These are phyloP conservation scores for Leptinotarsa texana DNA, from an alignment of 1,140 invertebrate species.

Conservation along the genomic window DNA sequence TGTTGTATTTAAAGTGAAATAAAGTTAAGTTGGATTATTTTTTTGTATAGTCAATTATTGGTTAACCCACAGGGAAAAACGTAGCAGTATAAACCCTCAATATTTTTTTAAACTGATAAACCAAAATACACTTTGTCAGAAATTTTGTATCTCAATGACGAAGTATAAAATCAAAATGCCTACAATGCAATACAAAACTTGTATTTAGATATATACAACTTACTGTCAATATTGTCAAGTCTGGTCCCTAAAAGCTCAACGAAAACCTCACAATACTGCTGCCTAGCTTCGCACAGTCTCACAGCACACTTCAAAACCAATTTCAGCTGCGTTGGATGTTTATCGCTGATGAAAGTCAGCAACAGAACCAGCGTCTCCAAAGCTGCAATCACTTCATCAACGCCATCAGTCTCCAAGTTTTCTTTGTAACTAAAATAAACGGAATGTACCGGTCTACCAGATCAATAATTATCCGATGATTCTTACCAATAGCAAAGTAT, in stretches of 20 bases:
- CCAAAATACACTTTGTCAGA: too few species aligned
- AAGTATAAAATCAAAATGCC: too few species aligned
- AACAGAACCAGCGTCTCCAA: conserved; percentile 74
- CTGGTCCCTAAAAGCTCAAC: conserved; percentile 66
- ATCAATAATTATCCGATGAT: background rate
- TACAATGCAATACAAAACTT: too few species aligned
- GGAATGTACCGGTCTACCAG: conserved; percentile 7
- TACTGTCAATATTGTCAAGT: conserved; percentile 56
- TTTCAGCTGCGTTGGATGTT: conserved; percentile 64
- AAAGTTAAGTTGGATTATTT: too few species aligned
- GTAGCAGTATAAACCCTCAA: too few species aligned
- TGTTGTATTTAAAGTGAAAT: too few species aligned
- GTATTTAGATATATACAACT: background rate
- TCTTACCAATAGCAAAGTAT: conserved; percentile 69
- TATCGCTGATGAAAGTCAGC: conserved; percentile 57
- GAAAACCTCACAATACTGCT: conserved; percentile 65
- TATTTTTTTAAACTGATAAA: too few species aligned
- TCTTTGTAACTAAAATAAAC: conserved; percentile 65
- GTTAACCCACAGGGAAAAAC: too few species aligned
- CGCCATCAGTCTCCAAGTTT: conserved; percentile 64
- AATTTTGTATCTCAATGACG: too few species aligned
- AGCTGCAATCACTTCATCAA: conserved; percentile 65
- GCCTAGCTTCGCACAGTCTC: conserved; percentile 65
- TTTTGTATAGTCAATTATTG: too few species aligned
- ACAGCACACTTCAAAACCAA: conserved; percentile 72